Evolutionary conservation across 2,888 invertebrate genomes (phyloP), one percentile per base, ranked within the genome.

Genomic region (Sphaerophoria taeniata): DNA sequence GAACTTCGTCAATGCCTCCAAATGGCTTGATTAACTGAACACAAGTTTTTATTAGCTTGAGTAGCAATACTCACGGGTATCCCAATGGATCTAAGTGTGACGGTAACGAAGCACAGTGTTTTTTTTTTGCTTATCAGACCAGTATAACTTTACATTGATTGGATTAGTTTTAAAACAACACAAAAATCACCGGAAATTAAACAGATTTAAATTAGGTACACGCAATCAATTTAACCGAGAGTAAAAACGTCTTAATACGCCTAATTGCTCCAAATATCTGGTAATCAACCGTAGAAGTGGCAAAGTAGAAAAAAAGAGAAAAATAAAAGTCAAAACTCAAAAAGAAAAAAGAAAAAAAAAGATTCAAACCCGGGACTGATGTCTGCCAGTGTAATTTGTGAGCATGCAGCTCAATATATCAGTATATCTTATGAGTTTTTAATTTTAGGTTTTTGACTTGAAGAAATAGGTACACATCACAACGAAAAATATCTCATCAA

Each of bases 361-460:
- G 14, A 43, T 47, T 45, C 9, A 69, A 14, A 67, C 24, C 45
- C 69, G 55, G 12, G 55, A 56, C 73, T 77, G 72, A 88, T 89
- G 89, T 89, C 89, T 89, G 90, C 89, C 90, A 89, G 90, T 90
- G 81, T 81, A 76, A 72, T 81, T 72, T 81, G 85, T 81, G 69
- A 73, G 81, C 76, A 73, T 73, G 90, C 90, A 90, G 90, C 91
- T 91, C 91, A 91, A 91, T 91, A 91, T 91, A 90, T 91, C 91
- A 91, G 91, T 91, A 91, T 91, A 91, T 91, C 91, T 91, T 91
- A 91, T 91, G 91, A 91, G 91, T 91, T 91, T 91, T 91, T 91
- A 91, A 91, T 91, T 91, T 91, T 91, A 91, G 91, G 91, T 90
- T 90, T 89, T 88, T 89, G 88, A 83, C 78, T 70, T 80, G 65